phyloP scores from a whole-genome alignment of 2,797 vertebrate species.

The Sebastes miniatus region DNA sequence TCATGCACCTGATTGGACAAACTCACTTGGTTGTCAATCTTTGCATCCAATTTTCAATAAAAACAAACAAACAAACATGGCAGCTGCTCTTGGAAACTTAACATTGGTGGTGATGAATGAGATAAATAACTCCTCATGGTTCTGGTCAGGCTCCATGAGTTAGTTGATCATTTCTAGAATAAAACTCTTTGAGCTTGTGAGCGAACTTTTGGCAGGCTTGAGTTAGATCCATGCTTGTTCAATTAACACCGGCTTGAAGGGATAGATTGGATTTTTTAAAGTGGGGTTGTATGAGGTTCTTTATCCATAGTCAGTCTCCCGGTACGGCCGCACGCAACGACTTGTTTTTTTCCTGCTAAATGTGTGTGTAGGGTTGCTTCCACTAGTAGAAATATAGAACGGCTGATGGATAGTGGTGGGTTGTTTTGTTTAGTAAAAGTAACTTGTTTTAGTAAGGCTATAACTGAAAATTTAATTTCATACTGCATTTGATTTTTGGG shows the following conservation, averaged over 20 bases:
- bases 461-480: accelerated
- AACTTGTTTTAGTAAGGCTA: too few relatives aligned
- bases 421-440: too few relatives aligned
- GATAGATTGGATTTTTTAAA: background rate
- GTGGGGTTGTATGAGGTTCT: background rate
- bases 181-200: background rate
- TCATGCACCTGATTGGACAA: background rate
- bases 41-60: background rate
- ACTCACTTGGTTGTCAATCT: background rate
- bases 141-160: background rate
- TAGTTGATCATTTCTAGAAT: background rate
- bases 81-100: background rate
- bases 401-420: too few relatives aligned
- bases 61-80: background rate
- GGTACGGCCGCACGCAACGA: too few relatives aligned
- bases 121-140: background rate
- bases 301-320: too few relatives aligned
- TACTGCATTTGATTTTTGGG: too few relatives aligned
- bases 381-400: too few relatives aligned
- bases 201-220: background rate
- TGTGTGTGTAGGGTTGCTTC: too few relatives aligned
- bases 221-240: background rate
- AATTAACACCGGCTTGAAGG: background rate
- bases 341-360: too few relatives aligned
- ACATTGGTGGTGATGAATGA: background rate